These are phyloP conservation scores for Furnarius figulus DNA, from an alignment of 2,113 vertebrate species.

Conservation along the genomic window DNA sequence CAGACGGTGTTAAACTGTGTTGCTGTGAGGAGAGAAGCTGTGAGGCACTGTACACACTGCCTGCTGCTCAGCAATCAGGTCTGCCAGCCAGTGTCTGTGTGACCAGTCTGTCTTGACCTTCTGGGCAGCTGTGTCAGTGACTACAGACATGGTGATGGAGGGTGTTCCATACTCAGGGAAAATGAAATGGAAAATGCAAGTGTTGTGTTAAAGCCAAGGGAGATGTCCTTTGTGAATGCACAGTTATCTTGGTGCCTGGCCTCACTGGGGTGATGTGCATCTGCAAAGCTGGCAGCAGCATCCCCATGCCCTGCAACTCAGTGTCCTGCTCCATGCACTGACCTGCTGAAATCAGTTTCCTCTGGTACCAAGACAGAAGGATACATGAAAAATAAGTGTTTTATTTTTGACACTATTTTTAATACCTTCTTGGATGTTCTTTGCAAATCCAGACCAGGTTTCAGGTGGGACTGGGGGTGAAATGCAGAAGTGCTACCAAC, in stretches of 20 bases:
- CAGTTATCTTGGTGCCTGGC: accelerated
- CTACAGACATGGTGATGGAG: not conserved
- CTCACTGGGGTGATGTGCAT: accelerated
- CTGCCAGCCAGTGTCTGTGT: too few species aligned
- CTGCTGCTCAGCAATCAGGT: not conserved
- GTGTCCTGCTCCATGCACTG: accelerated
- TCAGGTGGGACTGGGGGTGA: accelerated
- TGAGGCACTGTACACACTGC: not conserved
- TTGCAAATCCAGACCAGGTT: not conserved
- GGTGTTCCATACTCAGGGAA: not conserved
- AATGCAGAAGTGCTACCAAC: not conserved
- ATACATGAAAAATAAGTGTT: not conserved
- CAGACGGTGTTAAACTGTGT: accelerated
- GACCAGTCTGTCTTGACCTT: not conserved
- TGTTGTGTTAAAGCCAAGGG: not conserved
- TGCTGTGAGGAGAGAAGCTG: not conserved
- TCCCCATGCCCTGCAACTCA: not conserved
- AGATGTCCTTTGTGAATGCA: not conserved
- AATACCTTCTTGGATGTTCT: not conserved
- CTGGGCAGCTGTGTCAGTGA: not conserved
- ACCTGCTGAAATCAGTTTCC: not conserved
- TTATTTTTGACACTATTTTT: not conserved
- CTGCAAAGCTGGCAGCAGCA: not conserved
- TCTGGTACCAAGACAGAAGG: accelerated
- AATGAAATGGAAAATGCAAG: not conserved